A percentile compares a stretch with the other conserved stretches of the same genome.
Evolutionary conservation across 2,888 invertebrate genomes (phyloP).

Genomic region (Fragum fragum): DNA sequence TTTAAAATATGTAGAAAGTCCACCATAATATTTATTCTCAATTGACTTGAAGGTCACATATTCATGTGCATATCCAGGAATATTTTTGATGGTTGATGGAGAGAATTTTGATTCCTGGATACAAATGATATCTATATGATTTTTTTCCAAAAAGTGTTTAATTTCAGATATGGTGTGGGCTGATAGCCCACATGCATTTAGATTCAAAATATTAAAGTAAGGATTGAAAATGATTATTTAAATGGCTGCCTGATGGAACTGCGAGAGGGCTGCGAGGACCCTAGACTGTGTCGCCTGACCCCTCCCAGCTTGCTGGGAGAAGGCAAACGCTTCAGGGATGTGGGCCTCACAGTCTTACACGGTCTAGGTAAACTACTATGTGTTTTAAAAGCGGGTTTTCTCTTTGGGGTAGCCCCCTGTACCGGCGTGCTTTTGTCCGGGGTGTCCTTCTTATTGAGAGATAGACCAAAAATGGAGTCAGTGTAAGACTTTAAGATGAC

Average conservation of each 20-base stretch:
- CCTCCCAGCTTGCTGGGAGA: background rate
- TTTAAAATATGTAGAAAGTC: conserved; percentile 7
- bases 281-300: background rate
- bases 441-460: background rate
- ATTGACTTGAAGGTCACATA: background rate
- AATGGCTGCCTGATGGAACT: background rate
- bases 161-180: conserved; percentile 3
- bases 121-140: conserved; percentile 14
- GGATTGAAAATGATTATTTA: background rate
- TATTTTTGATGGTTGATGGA: too few relatives aligned
- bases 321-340: background rate
- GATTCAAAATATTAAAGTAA: background rate
- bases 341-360: background rate
- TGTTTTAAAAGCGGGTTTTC: too few relatives aligned
- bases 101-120: conserved; percentile 17
- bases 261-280: background rate
- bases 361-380: conserved; percentile 4
- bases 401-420: background rate
- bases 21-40: background rate
- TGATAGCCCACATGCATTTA: background rate
- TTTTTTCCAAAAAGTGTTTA: background rate
- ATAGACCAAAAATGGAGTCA: background rate
- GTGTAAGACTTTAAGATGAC: background rate
- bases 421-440: background rate
- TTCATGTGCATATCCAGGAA: background rate